phyloP scores from a whole-genome alignment of 2,888 invertebrate species.

The Phaonia tiefii region DNA sequence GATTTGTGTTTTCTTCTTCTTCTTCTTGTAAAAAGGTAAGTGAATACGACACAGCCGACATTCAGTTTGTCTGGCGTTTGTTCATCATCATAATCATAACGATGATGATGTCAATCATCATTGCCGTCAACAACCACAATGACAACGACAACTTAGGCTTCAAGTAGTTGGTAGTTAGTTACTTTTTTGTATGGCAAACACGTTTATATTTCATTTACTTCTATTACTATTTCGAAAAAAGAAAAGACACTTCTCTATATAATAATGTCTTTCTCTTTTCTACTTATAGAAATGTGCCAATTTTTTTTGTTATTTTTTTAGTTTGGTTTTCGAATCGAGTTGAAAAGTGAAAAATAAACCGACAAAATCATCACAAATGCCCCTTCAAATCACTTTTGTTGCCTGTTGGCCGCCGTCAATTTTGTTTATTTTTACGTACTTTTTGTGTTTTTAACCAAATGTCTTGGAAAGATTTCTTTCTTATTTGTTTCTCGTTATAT shows the following conservation, averaged over 20 bases:
- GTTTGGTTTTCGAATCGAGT: neutral
- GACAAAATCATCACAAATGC: neutral
- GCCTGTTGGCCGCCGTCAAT: neutral
- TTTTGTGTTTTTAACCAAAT: conserved; percentile 63
- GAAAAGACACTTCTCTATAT: conserved; percentile 6
- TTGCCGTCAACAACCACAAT: neutral
- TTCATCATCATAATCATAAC: neutral
- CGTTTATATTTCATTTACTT: conserved; percentile 52
- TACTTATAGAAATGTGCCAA: conserved; percentile 30
- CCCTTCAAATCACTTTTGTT: too few species aligned
- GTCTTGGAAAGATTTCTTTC: conserved; percentile 47
- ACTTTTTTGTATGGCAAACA: conserved; percentile 59
- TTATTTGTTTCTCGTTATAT: conserved; percentile 38
- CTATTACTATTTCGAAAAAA: conserved; percentile 37
- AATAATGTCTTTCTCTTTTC: conserved; percentile 41
- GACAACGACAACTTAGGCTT: conserved; percentile 12
- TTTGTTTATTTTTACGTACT: conserved; percentile 61
- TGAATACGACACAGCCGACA: neutral
- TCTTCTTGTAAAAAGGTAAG: conserved; percentile 4
- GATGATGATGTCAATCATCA: neutral
- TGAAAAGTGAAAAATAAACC: neutral
- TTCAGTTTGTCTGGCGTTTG: neutral
- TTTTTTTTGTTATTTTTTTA: conserved; percentile 12
- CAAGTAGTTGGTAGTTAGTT: conserved; percentile 21
- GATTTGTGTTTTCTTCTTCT: neutral